Evolutionary conservation across 2,888 invertebrate species (phyloP).

Genomic region (Orthosia gothica): DNA sequence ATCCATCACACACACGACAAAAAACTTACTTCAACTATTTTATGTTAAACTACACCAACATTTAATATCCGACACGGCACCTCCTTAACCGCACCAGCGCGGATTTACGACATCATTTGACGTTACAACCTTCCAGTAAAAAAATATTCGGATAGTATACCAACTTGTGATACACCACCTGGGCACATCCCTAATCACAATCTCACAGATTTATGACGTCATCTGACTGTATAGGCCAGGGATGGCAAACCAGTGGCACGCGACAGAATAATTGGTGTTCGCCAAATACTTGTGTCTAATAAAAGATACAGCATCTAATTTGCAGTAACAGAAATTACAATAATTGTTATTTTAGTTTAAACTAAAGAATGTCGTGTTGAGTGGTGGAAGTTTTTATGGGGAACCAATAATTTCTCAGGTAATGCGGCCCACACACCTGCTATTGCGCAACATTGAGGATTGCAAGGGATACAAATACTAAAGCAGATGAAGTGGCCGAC

Average conservation of each 20-base stretch:
- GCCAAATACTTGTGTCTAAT: not conserved
- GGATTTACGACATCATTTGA: slow-evolving; percentile 59
- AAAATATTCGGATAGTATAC: slow-evolving; percentile 43
- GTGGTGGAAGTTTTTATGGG: too few relatives aligned
- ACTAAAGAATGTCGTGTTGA: too few relatives aligned
- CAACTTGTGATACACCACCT: slow-evolving; percentile 45
- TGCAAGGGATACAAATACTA: too few relatives aligned
- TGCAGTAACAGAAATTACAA: too few relatives aligned
- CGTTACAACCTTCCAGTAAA: slow-evolving; percentile 1
- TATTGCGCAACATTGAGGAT: too few relatives aligned
- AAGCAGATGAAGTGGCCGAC: too few relatives aligned
- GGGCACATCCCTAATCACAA: slow-evolving; percentile 55
- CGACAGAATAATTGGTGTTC: not conserved
- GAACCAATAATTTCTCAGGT: too few relatives aligned
- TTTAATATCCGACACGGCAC: slow-evolving; percentile 38
- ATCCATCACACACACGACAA: not conserved
- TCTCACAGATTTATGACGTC: slow-evolving; percentile 53
- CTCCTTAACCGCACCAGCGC: slow-evolving; percentile 33
- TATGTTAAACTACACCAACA: slow-evolving; percentile 38
- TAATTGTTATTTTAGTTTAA: too few relatives aligned
- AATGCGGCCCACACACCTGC: too few relatives aligned
- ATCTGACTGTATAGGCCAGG: slow-evolving; percentile 30
- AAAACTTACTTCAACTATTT: not conserved
- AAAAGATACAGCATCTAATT: too few relatives aligned
- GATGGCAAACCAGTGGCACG: not conserved